Evolutionary conservation across 2,888 invertebrate genomes (phyloP), one percentile per base, ranked within the genome.

Genomic region (Amphipyra berbera): DNA sequence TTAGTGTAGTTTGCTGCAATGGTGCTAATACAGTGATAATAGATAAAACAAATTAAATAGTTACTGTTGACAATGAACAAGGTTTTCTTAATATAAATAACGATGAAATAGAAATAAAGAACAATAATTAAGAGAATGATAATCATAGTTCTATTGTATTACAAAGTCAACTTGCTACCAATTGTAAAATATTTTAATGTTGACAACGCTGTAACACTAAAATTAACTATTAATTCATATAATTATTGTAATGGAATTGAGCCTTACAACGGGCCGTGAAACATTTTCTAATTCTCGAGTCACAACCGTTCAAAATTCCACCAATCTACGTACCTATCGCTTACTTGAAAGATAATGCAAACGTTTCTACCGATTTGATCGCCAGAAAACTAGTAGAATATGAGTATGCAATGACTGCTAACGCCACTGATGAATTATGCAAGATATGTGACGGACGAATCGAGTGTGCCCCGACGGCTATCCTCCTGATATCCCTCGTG

Each of bases 401-500:
- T 86, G 82, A 92, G 85, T 82, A 92, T 91, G 92, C 91, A 85
- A 94, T 94, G 93, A 87, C 84, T 83, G 78, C 85, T 67, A 93
- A 94, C 77, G 78, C 88, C 50, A 93, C 93, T 62, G 90, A 92
- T 63, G 94, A 94, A 58, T 85, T 94, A 37, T 94, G 95, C 80
- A 91, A 87, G 73, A 85, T 92, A 77, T 95, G 94, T 86, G 95
- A 95, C 63, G 95, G 94, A 41, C 82, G 90, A 72, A 87, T 94
- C 27, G 95, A 95, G 72, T 95, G 94, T 65, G 94, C 95, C 0
- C 94, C 94, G 0, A 94, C 94, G 0, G 95, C 95, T 8, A 91
- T 95, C 13, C 90, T 95, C 0, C 84, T 95, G 0, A 93, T 95
- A 41, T 88, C 94, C 0, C 78, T 95, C 7, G 89, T 95, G 1